phyloP scores from a whole-genome alignment of 2,888 invertebrate species.

The Heliothis peltigera region DNA sequence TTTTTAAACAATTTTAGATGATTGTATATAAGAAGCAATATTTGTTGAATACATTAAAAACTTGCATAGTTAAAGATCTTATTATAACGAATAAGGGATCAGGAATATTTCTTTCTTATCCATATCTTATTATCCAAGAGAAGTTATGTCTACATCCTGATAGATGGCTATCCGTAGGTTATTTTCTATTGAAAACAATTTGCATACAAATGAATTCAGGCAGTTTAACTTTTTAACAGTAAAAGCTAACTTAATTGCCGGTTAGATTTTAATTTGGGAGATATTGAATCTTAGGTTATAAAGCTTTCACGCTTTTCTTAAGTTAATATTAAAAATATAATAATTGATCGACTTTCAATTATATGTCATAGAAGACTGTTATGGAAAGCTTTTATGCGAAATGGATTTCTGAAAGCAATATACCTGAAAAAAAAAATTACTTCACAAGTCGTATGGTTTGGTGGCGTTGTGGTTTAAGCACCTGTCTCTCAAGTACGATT shows the following conservation, averaged over 20 bases:
- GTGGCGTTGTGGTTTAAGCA: too few relatives aligned
- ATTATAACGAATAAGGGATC: too few relatives aligned
- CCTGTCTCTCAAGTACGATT: too few relatives aligned
- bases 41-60: neutral
- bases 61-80: neutral
- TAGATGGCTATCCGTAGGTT: constrained; percentile 49
- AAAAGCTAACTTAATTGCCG: constrained; percentile 45
- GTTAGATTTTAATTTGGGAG: constrained; percentile 52
- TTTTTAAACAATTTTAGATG: too few relatives aligned
- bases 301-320: constrained; percentile 27
- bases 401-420: too few relatives aligned
- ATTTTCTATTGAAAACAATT: constrained; percentile 64
- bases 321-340: constrained; percentile 18
- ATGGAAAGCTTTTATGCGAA: neutral
- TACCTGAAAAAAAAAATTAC: too few relatives aligned
- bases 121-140: constrained; percentile 29
- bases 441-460: too few relatives aligned
- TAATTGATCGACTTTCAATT: constrained; percentile 13
- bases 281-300: constrained; percentile 39
- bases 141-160: constrained; percentile 52
- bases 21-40: too few relatives aligned
- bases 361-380: neutral
- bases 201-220: constrained; percentile 67
- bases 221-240: constrained; percentile 52
- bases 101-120: constrained; percentile 40